phyloP scores from a whole-genome alignment of 2,113 vertebrate genomes.

The Stercorarius parasiticus region DNA sequence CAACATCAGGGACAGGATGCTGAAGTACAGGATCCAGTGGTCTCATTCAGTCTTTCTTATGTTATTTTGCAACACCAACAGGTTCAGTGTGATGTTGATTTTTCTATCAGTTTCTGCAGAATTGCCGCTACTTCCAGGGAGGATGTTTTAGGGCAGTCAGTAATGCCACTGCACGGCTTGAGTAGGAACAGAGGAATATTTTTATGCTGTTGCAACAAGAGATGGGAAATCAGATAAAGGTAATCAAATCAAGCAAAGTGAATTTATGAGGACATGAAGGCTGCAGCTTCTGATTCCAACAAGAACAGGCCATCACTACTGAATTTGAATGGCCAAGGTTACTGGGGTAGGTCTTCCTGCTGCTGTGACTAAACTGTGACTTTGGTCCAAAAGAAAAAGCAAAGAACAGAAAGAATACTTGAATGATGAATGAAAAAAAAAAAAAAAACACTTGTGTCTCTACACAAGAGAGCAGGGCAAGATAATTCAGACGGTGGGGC shows the following conservation, averaged over 20 bases:
- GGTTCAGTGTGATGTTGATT: neutral
- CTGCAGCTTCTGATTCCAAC: neutral
- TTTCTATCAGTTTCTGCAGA: neutral
- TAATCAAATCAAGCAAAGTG: neutral
- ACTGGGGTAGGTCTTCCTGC: neutral
- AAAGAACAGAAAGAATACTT: neutral
- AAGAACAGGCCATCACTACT: neutral
- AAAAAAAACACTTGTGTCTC: rapidly evolving
- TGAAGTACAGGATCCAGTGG: neutral
- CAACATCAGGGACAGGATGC: neutral
- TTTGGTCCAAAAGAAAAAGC: neutral
- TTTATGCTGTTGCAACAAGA: neutral
- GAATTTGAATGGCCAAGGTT: neutral
- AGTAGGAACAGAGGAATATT: neutral
- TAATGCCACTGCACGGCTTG: neutral
- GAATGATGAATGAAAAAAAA: neutral
- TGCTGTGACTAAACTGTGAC: neutral
- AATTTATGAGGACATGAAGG: neutral
- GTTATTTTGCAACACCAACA: neutral
- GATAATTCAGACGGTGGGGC: neutral
- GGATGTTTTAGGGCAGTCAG: neutral
- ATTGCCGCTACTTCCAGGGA: neutral
- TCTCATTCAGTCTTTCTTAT: neutral
- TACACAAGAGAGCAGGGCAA: neutral
- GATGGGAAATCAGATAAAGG: neutral